Base-by-base conservation (phyloP, 2,888 invertebrate species). In the Ischnura elegans region DNA sequence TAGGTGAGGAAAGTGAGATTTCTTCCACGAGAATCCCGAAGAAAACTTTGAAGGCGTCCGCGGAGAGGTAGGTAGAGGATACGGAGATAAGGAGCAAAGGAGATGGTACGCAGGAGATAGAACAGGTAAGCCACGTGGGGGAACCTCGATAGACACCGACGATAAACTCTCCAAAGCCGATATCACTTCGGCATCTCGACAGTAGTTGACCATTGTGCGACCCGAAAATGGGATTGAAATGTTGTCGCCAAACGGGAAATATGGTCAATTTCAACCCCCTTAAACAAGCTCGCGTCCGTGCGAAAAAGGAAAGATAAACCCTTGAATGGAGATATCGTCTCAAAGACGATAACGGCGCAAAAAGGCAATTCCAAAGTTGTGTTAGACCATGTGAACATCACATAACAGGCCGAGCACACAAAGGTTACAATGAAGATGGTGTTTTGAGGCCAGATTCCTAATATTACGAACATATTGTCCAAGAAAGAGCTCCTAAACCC, bases 241-340 rank as follows among this genome's bases (percentile, higher is more conserved):
- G 76, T 76, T 76, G 29, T 76, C 76, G 76, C 76, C 36, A 76
- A 76, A 76, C 76, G 29, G 76, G 76, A 76, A 76, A 76, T 76
- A 76, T 76, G 29, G 36, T 76, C 76, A 76, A 76, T 76, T 76
- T 76, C 76, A 76, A 10, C 76, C 76, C 36, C 76, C 76, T n/a
- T n/a, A 76, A 76, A 76, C 76, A 76, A 25, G 61, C 13, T 76
- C 76, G 36, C 76, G n/a, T n/a, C n/a, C n/a, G 36, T 13, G 76
- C 36, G 25, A 36, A 76, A 76, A 76, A 10, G 36, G 29, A 36
- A 76, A 36, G 76, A 36, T 29, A 76, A 36, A 76, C 76, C n/a
- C n/a, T 13, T 76, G 76, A 76, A 76, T 76, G 76, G 76, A 36
- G 76, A 13, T 13, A 36, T 29, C 76, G 5, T 76, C 13, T 10